A percentile compares a stretch with the other conserved stretches of the same genome.
phyloP scores from a whole-genome alignment of 2,888 invertebrate species.

The Spodoptera littoralis region DNA sequence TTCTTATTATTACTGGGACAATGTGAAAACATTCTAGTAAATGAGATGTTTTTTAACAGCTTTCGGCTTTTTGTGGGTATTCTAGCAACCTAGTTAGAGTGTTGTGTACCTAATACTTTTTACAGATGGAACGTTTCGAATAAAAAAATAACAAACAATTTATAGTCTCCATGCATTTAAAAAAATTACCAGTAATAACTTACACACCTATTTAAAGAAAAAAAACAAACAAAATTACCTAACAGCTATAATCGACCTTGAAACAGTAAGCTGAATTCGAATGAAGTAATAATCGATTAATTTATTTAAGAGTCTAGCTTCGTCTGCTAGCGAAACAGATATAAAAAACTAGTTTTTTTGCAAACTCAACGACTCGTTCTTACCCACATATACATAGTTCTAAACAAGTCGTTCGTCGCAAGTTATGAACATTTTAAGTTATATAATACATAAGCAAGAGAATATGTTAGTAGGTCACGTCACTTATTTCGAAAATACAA shows the following conservation, averaged over 20 bases:
- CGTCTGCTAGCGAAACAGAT: neutral
- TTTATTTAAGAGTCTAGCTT: slow-evolving; percentile 7
- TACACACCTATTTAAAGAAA: too few species aligned
- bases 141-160: too few species aligned
- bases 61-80: neutral
- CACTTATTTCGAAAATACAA: slow-evolving; percentile 53
- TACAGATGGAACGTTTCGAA: neutral
- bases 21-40: slow-evolving; percentile 29
- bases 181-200: neutral
- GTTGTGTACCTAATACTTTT: slow-evolving; percentile 3
- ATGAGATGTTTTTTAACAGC: slow-evolving; percentile 17
- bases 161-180: neutral
- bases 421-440: slow-evolving; percentile 39
- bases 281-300: neutral
- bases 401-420: slow-evolving; percentile 26
- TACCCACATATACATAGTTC: slow-evolving; percentile 14
- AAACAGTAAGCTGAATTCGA: slow-evolving; percentile 9
- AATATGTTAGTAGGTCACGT: slow-evolving; percentile 63
- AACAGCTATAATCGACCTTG: neutral
- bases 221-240: too few species aligned
- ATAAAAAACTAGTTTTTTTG: slow-evolving; percentile 32
- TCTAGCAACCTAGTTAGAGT: neutral
- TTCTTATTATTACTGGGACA: slow-evolving; percentile 16
- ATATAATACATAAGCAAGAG: slow-evolving; percentile 51
- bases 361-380: slow-evolving; percentile 9